A percentile compares a stretch with the other conserved stretches of the same genome.
phyloP scores from a whole-genome alignment of 2,113 vertebrate genomes.

The Vidua macroura region DNA sequence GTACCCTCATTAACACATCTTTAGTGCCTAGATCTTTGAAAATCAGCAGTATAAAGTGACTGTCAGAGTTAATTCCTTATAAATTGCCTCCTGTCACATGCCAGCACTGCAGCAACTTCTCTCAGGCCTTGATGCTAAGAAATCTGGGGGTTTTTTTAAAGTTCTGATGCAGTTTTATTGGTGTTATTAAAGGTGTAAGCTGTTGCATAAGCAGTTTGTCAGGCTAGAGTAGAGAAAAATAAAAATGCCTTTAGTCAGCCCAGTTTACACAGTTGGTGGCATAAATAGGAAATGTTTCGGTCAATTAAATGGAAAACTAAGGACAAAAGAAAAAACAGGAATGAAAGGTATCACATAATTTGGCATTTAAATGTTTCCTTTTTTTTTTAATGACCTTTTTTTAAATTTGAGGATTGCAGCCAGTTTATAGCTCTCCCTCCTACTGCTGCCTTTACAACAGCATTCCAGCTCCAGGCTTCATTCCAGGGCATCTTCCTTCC shows the following conservation, averaged over 20 bases:
- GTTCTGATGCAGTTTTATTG: background rate
- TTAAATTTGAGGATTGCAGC: background rate
- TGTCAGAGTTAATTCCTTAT: constrained; percentile 60
- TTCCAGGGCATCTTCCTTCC: constrained; percentile 38
- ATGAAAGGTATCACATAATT: constrained; percentile 19
- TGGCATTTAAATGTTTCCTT: constrained; percentile 16
- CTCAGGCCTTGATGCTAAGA: background rate
- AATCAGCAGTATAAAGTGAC: constrained; percentile 58
- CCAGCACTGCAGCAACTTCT: constrained; percentile 25
- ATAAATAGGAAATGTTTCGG: background rate
- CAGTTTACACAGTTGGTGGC: background rate
- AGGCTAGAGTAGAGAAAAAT: background rate
- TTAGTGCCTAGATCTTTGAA: constrained; percentile 60
- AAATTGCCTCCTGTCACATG: constrained; percentile 59
- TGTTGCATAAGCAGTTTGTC: constrained; percentile 9
- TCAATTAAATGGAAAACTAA: background rate
- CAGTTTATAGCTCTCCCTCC: constrained; percentile 13
- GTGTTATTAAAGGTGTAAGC: background rate
- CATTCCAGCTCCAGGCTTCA: constrained; percentile 54
- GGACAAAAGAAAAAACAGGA: background rate
- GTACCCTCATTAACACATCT: constrained; percentile 66
- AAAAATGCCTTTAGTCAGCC: background rate
- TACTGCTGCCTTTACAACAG: constrained; percentile 5
- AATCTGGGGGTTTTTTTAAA: fast-evolving
- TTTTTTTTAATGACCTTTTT: background rate